Conservation (phyloP, 1,140 invertebrate genomes). For the Camponotus vicinus region DNA sequence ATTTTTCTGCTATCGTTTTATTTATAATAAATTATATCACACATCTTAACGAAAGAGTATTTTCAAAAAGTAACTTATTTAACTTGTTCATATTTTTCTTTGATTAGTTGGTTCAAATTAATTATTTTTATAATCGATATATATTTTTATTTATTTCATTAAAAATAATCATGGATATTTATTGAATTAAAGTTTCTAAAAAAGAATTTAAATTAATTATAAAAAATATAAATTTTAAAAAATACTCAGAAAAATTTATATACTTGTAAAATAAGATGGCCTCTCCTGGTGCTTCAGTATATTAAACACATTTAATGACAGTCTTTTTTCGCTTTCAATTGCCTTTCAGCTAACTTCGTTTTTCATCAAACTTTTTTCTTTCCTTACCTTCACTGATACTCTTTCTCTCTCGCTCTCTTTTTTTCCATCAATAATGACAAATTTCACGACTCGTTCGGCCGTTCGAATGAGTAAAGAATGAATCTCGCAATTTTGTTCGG, state of each 20-base stretch:
- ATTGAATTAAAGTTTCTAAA: background rate
- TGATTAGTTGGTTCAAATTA: background rate
- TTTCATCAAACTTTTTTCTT: constrained; percentile 19
- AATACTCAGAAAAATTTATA: background rate
- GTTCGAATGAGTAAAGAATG: background rate
- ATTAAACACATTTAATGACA: constrained; percentile 20
- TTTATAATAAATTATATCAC: background rate
- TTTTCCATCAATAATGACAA: constrained; percentile 3
- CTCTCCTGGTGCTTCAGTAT: constrained; percentile 39
- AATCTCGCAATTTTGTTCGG: constrained; percentile 21
- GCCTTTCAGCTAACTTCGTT: constrained; percentile 19
- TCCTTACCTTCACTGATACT: background rate
- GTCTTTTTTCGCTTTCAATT: constrained; percentile 20
- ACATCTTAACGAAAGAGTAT: background rate
- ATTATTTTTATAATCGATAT: background rate
- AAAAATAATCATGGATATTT: constrained; percentile 14
- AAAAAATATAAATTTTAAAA: background rate
- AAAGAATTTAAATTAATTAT: background rate
- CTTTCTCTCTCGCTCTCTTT: background rate
- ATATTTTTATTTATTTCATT: constrained; percentile 1
- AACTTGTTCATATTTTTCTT: background rate
- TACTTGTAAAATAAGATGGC: background rate
- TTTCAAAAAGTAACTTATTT: background rate
- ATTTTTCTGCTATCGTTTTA: background rate
- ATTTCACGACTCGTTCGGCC: background rate